Percentiles rank a stretch among this genome's conserved stretches.
These are phyloP conservation scores for Enteromius viviparus DNA, from an alignment of 2,797 vertebrate genomes.

Conservation along the genomic window DNA sequence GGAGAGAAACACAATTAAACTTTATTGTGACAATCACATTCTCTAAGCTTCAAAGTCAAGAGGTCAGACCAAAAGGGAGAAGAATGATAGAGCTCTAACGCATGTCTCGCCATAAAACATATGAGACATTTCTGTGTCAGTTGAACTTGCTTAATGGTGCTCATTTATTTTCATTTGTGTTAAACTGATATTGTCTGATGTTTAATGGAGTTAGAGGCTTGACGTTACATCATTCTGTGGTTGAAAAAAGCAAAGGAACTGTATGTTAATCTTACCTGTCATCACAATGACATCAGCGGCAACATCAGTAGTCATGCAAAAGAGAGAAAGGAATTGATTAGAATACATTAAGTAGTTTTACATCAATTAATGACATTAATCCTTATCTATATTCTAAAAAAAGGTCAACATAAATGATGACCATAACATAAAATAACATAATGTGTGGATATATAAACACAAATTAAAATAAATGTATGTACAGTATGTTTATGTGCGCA, in stretches of 20 bases:
- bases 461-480: too few relatives aligned
- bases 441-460: neutral
- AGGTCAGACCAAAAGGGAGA: slow-evolving; percentile 7
- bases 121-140: neutral
- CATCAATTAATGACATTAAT: neutral
- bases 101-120: neutral
- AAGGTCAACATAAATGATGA: neutral
- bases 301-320: slow-evolving; percentile 37
- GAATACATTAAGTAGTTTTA: neutral
- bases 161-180: slow-evolving; percentile 23
- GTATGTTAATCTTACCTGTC: slow-evolving; percentile 35
- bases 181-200: slow-evolving; percentile 16
- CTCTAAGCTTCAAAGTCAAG: neutral
- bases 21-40: slow-evolving; percentile 3
- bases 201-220: slow-evolving; percentile 8
- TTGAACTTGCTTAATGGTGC: slow-evolving; percentile 11
- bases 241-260: neutral
- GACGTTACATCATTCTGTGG: slow-evolving; percentile 3
- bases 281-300: neutral
- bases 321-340: slow-evolving; percentile 25
- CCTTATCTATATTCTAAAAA: neutral
- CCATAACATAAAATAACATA: too few relatives aligned
- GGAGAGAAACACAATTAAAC: neutral
- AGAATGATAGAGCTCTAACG: neutral
- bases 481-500: too few relatives aligned